Base-by-base conservation (phyloP, 2,888 invertebrate genomes). In the Dermolepida albohirtum region DNA sequence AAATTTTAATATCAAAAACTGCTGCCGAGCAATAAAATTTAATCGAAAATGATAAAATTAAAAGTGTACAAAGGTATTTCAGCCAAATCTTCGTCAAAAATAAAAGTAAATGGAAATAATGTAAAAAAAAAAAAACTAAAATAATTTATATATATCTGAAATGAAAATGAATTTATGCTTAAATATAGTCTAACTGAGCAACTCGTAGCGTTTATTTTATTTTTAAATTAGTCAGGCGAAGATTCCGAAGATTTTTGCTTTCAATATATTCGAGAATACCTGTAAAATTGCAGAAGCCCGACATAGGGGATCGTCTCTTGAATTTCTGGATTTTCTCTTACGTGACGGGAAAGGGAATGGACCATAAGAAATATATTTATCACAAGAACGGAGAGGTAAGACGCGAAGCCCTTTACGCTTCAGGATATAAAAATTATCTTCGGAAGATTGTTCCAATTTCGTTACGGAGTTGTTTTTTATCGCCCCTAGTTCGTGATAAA, bases 371-470 rank as follows among this genome's bases (percentile, higher is more conserved):
- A 57, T 57, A 57, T 57, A 57, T 43, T 57, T 57, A 57, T 57
- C 57, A 57, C 43, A 57, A 57, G 57, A 43, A 22, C 34, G 6
- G 34, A 34, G 57, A 22, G 11, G 22, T 16, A 17, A 22, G 17
- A 22, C 49, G 22, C 16, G 22, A 11, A 11, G 22, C 49, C 22
- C 22, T 22, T 16, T 43, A 43, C 57, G 57, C 57, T 43, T 43
- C 17, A 41, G 57, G 57, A 57, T 57, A 57, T 57, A 57, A 57
- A 57, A 57, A 57, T 57, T 57, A 57, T 57, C 57, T 57, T 43
- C 57, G 57, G 57, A 57, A 57, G 57, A 57, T 57, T 57, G 57
- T 57, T 57, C 57, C 57, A 57, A 57, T 57, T 57, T 57, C 57
- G 57, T 41, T 57, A 14, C 57, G 22, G 57, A 57, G 57, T 57